These are phyloP conservation scores for Cochlearius cochlearius DNA, from an alignment of 2,113 vertebrate genomes.

Conservation along the genomic window DNA sequence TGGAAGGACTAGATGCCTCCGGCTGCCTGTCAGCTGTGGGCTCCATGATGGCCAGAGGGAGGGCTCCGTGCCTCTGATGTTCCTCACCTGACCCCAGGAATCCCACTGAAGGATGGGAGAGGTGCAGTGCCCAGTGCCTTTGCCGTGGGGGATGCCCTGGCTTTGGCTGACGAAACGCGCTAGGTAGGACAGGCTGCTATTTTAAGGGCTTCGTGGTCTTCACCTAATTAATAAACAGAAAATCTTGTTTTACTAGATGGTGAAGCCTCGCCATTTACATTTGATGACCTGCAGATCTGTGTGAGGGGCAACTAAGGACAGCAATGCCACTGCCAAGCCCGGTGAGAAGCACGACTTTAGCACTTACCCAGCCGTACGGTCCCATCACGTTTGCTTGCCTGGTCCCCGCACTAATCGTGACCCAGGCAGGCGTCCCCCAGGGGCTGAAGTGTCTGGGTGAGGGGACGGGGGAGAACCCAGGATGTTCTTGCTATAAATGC, in stretches of 20 bases:
- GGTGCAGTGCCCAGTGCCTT: neutral
- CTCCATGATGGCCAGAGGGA: neutral
- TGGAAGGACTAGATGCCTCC: neutral
- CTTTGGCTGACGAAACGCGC: rapidly evolving
- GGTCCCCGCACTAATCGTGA: neutral
- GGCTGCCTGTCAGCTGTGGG: neutral
- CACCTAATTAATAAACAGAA: neutral
- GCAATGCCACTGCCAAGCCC: neutral
- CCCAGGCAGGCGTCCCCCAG: neutral
- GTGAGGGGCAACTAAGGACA: neutral
- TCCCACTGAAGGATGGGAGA: neutral
- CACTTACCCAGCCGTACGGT: rapidly evolving
- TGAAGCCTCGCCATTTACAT: neutral
- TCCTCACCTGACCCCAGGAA: neutral
- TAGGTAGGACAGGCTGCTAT: neutral
- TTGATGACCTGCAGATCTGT: neutral
- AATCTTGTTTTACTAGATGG: neutral
- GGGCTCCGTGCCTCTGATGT: neutral
- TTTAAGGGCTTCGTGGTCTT: neutral
- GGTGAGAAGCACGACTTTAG: neutral
- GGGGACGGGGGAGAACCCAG: neutral
- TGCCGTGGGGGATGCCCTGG: rapidly evolving
- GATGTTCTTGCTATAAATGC: neutral
- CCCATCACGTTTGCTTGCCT: neutral
- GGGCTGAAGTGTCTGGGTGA: neutral